Evolutionary conservation across 1,140 invertebrate species (phyloP).

Genomic region (Proctacanthus coquilletti): DNA sequence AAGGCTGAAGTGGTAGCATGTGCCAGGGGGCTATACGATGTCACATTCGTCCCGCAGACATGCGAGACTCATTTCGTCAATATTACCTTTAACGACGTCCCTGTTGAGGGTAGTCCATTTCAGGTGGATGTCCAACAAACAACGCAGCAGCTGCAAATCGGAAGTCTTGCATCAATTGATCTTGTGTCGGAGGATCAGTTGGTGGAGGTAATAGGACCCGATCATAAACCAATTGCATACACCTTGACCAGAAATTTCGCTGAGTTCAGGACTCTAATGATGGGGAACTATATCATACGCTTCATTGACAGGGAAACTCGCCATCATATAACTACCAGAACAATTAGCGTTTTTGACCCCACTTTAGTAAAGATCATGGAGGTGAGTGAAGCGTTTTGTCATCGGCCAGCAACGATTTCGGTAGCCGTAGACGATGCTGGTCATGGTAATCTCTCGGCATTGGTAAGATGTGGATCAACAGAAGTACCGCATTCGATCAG

Average conservation of each 20-base stretch:
- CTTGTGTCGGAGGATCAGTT: slow-evolving; percentile 36
- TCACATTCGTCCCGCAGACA: slow-evolving; percentile 88
- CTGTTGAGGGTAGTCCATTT: slow-evolving; percentile 83
- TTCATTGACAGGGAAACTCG: slow-evolving; percentile 28
- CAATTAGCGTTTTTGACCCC: slow-evolving; percentile 76
- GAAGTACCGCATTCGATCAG: slow-evolving; percentile 65
- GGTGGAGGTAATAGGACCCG: slow-evolving; percentile 38
- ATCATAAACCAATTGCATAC: slow-evolving; percentile 34
- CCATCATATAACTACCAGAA: slow-evolving; percentile 33
- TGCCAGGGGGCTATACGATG: slow-evolving; percentile 85
- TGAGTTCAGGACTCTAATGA: slow-evolving; percentile 36
- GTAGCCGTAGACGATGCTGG: slow-evolving; percentile 60
- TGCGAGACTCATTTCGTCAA: slow-evolving; percentile 83
- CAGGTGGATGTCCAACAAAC: slow-evolving; percentile 85
- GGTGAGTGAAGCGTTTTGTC: slow-evolving; percentile 62
- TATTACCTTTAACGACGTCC: slow-evolving; percentile 92
- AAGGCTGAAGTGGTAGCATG: slow-evolving; percentile 80
- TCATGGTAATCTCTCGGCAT: slow-evolving; percentile 61
- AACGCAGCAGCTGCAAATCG: slow-evolving; percentile 43
- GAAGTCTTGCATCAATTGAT: slow-evolving; percentile 38
- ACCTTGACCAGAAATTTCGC: slow-evolving; percentile 34
- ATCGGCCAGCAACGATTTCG: slow-evolving; percentile 57
- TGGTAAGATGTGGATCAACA: slow-evolving; percentile 60
- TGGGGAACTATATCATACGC: slow-evolving; percentile 36
- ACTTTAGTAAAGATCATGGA: slow-evolving; percentile 61